These are phyloP conservation scores for Plagiodera versicolora DNA, from an alignment of 2,888 invertebrate species.

Conservation along the genomic window DNA sequence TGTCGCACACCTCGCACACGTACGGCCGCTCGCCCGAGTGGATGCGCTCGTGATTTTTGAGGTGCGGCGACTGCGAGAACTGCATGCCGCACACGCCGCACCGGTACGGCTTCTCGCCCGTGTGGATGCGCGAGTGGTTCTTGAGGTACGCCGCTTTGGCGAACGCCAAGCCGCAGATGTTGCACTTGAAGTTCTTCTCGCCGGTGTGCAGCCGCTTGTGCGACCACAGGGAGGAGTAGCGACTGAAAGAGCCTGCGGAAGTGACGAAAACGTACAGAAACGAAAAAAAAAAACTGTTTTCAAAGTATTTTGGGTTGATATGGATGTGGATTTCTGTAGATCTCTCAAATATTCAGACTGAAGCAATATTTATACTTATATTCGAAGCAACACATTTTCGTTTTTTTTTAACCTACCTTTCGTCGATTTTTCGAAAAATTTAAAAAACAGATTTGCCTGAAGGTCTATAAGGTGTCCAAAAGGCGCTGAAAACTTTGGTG, in stretches of 20 bases:
- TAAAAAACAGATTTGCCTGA: too few relatives aligned
- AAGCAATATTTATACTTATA: too few relatives aligned
- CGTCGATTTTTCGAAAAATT: too few relatives aligned
- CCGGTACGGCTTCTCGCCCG: constrained; percentile 63
- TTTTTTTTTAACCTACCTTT: too few relatives aligned
- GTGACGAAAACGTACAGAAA: neutral
- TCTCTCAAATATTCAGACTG: too few relatives aligned
- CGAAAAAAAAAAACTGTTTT: too few relatives aligned
- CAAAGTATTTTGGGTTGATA: too few relatives aligned
- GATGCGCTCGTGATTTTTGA: constrained; percentile 86
- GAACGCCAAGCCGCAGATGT: constrained; percentile 84
- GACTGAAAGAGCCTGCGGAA: constrained; percentile 66
- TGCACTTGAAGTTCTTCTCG: constrained; percentile 85
- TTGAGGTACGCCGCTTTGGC: constrained; percentile 90
- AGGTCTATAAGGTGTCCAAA: too few relatives aligned
- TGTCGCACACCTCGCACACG: constrained; percentile 87
- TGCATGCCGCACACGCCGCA: constrained; percentile 90
- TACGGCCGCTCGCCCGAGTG: constrained; percentile 87
- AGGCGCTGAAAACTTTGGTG: too few relatives aligned
- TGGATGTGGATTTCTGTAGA: too few relatives aligned
- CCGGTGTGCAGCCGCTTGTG: constrained; percentile 85
- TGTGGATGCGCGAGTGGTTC: constrained; percentile 85
- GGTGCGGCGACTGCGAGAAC: constrained; percentile 85
- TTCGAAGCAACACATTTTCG: too few relatives aligned
- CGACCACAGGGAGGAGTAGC: constrained; percentile 87